Base-by-base conservation (phyloP, 1,140 invertebrate genomes). In the Phocides pigmalion region DNA sequence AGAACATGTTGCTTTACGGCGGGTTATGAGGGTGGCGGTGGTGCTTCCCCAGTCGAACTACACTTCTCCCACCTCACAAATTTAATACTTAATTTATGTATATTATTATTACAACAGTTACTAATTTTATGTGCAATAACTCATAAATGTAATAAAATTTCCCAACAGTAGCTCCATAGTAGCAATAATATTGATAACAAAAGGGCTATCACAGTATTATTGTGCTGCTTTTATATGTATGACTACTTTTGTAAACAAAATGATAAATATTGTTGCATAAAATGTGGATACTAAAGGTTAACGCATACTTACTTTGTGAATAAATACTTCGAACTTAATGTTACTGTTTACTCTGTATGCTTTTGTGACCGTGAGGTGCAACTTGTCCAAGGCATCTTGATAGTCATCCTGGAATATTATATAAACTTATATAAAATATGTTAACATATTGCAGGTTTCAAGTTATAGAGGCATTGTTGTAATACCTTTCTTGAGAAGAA, bases 261-360 rank as follows among this genome's bases (percentile, higher is more conserved):
- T 2, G 4, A 35, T 35, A 35, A 35, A 35, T 35, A 35, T 4
- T 35, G 11, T 12, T 2, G 1, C n/a, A n/a, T 35, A 12, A 35
- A 35, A 12, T 11, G n/a, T 35, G 8, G 1, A 0, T 1, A 1
- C 1, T 35, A 11, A 12, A 35, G 32, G 32, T 12, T 35, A 35
- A 35, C n/a, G 8, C 1, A 47, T 56, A 50, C 63, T 65, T 67
- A 74, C 71, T 53, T 70, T 70, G 28, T 74, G 62, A 39, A 67
- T 99, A 81, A 99, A 99, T 19, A 97, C 98, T 94, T 99, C 99
- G 94, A 99, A 99, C 84, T 98, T 98, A 62, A 99, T 99, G 56
- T 96, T 95, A 46, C 95, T 96, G 93, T 99, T 99, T 5, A 99
- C 96, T 92, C 98, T 98, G 84, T 98, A 98, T 6, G 98, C 99